Percentiles rank a stretch among this genome's conserved stretches.
phyloP scores from a whole-genome alignment of 2,888 invertebrate genomes.

The Epinotia nisella region DNA sequence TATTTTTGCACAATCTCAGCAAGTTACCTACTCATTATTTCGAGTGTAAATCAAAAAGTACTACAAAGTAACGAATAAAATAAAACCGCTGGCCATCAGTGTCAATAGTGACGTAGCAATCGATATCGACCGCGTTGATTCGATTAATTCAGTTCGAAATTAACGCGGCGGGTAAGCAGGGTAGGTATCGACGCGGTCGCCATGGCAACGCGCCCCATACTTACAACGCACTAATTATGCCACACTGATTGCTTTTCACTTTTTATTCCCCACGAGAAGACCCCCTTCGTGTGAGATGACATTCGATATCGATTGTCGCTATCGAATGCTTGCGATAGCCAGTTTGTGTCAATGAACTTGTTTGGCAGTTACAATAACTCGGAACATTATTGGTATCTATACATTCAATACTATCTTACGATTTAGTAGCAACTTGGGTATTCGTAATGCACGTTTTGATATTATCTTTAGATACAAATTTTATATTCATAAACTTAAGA shows the following conservation, averaged over 20 bases:
- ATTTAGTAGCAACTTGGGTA: background rate
- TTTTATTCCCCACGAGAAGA: slow-evolving; percentile 82
- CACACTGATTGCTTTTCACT: slow-evolving; percentile 85
- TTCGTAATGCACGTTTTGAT: background rate
- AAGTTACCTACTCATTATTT: background rate
- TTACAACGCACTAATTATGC: slow-evolving; percentile 84
- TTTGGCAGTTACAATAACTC: slow-evolving; percentile 18
- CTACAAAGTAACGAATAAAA: slow-evolving; percentile 27
- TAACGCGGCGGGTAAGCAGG: slow-evolving; percentile 80
- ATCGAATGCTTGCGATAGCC: slow-evolving; percentile 32
- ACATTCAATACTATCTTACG: background rate
- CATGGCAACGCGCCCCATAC: slow-evolving; percentile 82
- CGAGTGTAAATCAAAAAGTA: background rate
- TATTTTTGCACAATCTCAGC: background rate
- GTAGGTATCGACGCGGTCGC: slow-evolving; percentile 78
- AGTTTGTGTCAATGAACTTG: slow-evolving; percentile 31
- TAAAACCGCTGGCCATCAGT: slow-evolving; percentile 14
- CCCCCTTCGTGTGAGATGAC: slow-evolving; percentile 66
- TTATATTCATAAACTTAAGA: background rate
- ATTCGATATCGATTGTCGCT: slow-evolving; percentile 62
- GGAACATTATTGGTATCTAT: background rate
- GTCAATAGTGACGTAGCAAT: slow-evolving; percentile 55
- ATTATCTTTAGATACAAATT: background rate
- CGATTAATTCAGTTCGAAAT: slow-evolving; percentile 82
- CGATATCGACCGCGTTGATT: slow-evolving; percentile 77